These are phyloP conservation scores for Pygmarrhopalites habei DNA, from an alignment of 1,140 invertebrate species.

Conservation along the genomic window DNA sequence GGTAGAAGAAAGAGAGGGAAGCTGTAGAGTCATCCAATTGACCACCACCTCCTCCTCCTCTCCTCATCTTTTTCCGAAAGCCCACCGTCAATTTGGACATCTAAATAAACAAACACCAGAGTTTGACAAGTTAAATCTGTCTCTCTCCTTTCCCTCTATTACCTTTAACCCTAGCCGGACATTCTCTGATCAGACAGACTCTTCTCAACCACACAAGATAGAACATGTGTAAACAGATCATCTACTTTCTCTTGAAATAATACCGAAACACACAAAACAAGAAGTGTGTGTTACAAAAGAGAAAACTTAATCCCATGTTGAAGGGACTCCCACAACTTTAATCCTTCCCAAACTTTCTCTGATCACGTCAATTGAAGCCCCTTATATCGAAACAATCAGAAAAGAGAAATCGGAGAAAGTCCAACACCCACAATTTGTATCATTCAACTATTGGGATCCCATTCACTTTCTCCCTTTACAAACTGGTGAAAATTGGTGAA, in stretches of 20 bases:
- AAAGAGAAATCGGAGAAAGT: no score
- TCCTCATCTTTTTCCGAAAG: constrained; percentile 19
- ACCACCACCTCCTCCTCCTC: constrained; percentile 6
- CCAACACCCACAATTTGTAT: no score
- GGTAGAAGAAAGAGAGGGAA: constrained; percentile 24
- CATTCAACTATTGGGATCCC: no score
- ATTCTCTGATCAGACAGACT: background rate
- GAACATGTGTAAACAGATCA: background rate
- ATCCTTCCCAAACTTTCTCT: no score
- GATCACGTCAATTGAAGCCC: no score
- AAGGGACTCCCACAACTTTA: no score
- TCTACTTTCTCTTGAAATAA: background rate
- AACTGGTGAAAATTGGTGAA: no score
- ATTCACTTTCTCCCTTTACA: no score
- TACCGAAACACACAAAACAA: background rate
- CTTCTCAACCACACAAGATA: background rate
- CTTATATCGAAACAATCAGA: no score
- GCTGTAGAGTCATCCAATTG: constrained; percentile 25
- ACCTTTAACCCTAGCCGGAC: background rate
- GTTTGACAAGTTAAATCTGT: background rate
- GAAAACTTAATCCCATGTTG: background rate
- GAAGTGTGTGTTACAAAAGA: background rate
- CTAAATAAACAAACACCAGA: constrained; percentile 4
- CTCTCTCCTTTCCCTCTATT: background rate
- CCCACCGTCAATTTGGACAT: constrained; percentile 31